Evolutionary conservation across 1,140 invertebrate species (phyloP).

Genomic region (Cataglyphis hispanica): DNA sequence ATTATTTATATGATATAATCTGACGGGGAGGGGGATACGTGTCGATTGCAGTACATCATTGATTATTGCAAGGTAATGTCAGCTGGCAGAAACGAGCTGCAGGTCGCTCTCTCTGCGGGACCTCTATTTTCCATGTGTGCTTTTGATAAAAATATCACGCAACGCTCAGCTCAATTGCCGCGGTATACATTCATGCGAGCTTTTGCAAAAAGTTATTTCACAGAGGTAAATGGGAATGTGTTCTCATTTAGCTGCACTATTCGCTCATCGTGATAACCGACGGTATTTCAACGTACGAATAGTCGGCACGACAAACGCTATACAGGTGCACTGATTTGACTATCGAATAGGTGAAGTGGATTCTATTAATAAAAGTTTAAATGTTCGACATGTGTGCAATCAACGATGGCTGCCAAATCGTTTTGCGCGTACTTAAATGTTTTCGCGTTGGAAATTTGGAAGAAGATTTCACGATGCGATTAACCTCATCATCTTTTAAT

Average conservation of each 20-base stretch:
- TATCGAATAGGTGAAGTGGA: conserved; percentile 67
- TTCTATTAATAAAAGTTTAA: conserved; percentile 74
- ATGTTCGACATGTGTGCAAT: conserved; percentile 63
- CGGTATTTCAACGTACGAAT: neutral
- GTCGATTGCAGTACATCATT: conserved; percentile 35
- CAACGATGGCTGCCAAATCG: conserved; percentile 67
- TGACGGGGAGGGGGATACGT: neutral
- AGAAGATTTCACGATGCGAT: neutral
- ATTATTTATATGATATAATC: conserved; percentile 30
- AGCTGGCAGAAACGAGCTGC: conserved; percentile 8
- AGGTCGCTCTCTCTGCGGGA: neutral
- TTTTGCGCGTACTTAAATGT: conserved; percentile 27
- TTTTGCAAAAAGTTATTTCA: conserved; percentile 7
- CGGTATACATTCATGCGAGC: neutral
- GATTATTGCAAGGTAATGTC: conserved; percentile 41
- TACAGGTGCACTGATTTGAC: conserved; percentile 68
- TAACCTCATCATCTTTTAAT: conserved; percentile 29
- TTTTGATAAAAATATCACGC: conserved; percentile 49
- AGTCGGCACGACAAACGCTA: conserved; percentile 53
- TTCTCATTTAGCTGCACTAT: conserved; percentile 3
- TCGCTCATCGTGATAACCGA: neutral
- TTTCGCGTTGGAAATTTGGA: neutral
- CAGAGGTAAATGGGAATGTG: conserved; percentile 22
- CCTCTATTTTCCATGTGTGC: conserved; percentile 32
- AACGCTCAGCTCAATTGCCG: neutral